Evolutionary conservation across 2,797 vertebrate species (phyloP), one percentile per base, ranked within the genome.

Genomic region (Sebastiscus albofasciatus): DNA sequence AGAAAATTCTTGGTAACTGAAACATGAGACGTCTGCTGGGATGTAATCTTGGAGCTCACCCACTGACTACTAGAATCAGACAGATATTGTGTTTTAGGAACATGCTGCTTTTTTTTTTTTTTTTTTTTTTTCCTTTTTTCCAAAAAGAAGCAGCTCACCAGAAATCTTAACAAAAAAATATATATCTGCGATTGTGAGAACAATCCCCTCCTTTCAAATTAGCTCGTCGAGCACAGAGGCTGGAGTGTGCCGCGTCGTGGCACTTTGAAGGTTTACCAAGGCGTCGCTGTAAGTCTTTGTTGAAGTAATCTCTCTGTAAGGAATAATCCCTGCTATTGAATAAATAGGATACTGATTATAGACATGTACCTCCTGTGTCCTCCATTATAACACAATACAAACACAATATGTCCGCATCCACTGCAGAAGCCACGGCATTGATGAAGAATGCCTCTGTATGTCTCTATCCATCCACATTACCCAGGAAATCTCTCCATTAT

Each of bases 1-100:
- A 88, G 87, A 90, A 86, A 85, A 85, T 78, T 87, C 81, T 82
- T 12, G 46, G 79, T 79, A 39, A 83, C 77, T 81, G 88, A 79
- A 88, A 89, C 65, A 75, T 20, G 80, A 87, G 81, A 46, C 36
- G 64, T 88, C 83, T 89, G 91, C 85, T 73, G 83, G 86, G 87
- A 89, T 85, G 87, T 85, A 82, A 90, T 90, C 76, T 78, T 13
- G 67, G 77, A 79, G 84, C 85, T 89, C 87, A 76, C 75, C 77
- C 88, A 31, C 87, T 20, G 79, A 87, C 81, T 65, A 64, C 69
- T 54, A 80, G 80, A 81, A 81, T 77, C 82, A 85, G 72, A 90
- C 68, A 67, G 81, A 88, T 85, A 85, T 77, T 86, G 88, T 88
- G 74, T 82, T 79, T 90, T 79, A 61, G 46, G 62, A 84, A 87